Evolutionary conservation across 2,113 vertebrate genomes (phyloP), one percentile per base, ranked within the genome.

Genomic region (Aleadryas rufinucha): DNA sequence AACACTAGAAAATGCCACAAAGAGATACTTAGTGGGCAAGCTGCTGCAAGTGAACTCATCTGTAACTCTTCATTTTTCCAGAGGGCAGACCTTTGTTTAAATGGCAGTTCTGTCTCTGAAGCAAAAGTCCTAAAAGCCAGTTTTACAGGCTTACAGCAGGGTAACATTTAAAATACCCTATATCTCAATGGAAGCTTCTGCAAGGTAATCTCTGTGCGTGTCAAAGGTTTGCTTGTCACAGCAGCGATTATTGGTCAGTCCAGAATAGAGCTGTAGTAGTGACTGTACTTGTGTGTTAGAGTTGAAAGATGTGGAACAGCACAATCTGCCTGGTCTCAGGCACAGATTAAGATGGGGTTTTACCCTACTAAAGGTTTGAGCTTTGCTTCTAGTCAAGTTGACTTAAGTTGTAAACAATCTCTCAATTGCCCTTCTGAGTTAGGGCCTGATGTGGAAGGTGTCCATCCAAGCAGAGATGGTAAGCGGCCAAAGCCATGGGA

Each of bases 41-140:
- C 4, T 72, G 37, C 61, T 82, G 56, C 42, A 53, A 12, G 28
- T 27, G 28, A 75, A 10, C 35, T 81, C 6, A 21, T 37, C n/a
- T 37, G 1, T 33, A 54, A 19, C 20, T 70, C 22, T 35, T 16
- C 5, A 17, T 7, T 1, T 82, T 69, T 52, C 33, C 4, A 54
- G 17, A 12, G 7, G 5, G 22, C 10, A 21, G 27, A 37, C 28
- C 15, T n/a, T 11, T 1, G 0, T 83, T 79, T 30, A 22, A 71
- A 10, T 11, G 7, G 4, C 35, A 14, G 1, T 27, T 65, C 42
- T 66, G 13, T 59, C 17, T 66, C 42, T 30, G 28, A 54, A 57
- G 66, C 26, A n/a, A 8, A 57, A 52, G 19, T 33, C 11, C 8
- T 27, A 20, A 16, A 24, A 83, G 31, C 22, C 31, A 10, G 21